These are phyloP conservation scores for Aphelenchoides fujianensis DNA, from an alignment of 1,140 invertebrate genomes.

Conservation along the genomic window DNA sequence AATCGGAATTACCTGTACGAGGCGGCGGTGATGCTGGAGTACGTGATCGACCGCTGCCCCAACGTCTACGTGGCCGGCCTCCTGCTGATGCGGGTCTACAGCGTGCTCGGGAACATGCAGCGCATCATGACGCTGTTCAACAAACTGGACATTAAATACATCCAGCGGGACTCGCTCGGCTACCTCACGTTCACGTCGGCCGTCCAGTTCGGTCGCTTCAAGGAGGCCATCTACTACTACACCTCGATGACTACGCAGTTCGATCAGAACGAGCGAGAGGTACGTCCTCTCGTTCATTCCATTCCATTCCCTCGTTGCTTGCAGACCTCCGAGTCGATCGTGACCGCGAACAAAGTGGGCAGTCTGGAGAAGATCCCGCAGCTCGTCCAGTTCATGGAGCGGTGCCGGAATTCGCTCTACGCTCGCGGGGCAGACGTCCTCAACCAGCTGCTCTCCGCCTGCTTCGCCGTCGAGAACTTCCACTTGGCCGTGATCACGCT, in stretches of 20 bases:
- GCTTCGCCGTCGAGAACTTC: conserved; percentile 32
- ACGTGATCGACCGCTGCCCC: conserved; percentile 6
- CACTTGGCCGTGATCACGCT: conserved; percentile 25
- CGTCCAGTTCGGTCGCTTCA: conserved; percentile 37
- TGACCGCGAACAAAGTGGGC: conserved; percentile 38
- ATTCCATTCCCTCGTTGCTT: conserved; percentile 18
- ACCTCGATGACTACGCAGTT: conserved; percentile 25
- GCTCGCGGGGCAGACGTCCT: conserved; percentile 23
- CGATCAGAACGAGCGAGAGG: conserved; percentile 41
- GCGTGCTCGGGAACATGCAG: conserved; percentile 22
- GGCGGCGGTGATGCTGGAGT: conserved; percentile 1
- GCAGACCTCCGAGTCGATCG: conserved; percentile 43
- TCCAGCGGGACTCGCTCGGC: conserved; percentile 82
- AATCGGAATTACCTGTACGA: conserved; percentile 9
- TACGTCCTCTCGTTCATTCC: conserved; percentile 22
- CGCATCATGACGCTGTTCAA: conserved; percentile 25
- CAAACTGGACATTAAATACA: conserved; percentile 81
- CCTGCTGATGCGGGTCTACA: conserved; percentile 31
- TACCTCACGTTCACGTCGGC: conserved; percentile 49
- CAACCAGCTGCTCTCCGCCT: conserved; percentile 18
- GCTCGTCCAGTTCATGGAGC: conserved; percentile 29
- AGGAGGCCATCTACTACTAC: conserved; percentile 36
- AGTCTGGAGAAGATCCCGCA: conserved; percentile 30
- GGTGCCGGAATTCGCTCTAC: conserved; percentile 22
- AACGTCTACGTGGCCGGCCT: conserved; percentile 5